Evolutionary conservation across 92 coral and sea anemone species (phyloP).

Genomic region (Parazoanthus darwini): DNA sequence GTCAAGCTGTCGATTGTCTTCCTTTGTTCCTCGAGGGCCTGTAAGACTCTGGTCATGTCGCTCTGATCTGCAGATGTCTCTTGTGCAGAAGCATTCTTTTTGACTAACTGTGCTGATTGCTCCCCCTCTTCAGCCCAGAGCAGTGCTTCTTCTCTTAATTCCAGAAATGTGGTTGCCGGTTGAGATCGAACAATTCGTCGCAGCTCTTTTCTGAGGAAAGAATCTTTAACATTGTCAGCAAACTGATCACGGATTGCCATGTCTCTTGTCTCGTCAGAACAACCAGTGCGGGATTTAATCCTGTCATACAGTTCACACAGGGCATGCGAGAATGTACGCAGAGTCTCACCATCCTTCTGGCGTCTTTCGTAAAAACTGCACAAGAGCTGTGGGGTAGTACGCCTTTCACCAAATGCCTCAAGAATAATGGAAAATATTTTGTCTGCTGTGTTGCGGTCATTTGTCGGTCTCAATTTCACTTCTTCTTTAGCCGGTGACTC

Average conservation of each 20-base stretch:
- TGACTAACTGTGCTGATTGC: slow-evolving; percentile 12
- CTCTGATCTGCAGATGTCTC: slow-evolving; percentile 17
- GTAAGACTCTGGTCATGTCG: slow-evolving; percentile 38
- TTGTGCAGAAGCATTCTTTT: slow-evolving; percentile 9
- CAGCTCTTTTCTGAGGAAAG: slow-evolving; percentile 45
- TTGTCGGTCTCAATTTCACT: slow-evolving; percentile 34
- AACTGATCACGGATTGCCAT: slow-evolving; percentile 54
- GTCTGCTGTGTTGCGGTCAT: slow-evolving; percentile 38
- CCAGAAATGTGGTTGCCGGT: slow-evolving; percentile 30
- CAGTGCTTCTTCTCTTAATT: slow-evolving; percentile 54
- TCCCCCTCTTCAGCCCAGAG: slow-evolving; percentile 53
- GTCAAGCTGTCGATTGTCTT: slow-evolving; percentile 43
- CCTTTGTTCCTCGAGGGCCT: slow-evolving; percentile 48
- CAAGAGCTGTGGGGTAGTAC: slow-evolving; percentile 33
- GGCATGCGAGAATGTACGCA: slow-evolving; percentile 38
- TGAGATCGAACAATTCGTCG: slow-evolving; percentile 23
- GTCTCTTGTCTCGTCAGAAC: slow-evolving; percentile 10
- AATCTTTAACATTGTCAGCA: slow-evolving; percentile 56
- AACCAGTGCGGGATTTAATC: neutral
- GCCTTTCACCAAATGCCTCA: slow-evolving; percentile 47
- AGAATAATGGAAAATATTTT: slow-evolving; percentile 30
- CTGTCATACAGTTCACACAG: slow-evolving; percentile 12
- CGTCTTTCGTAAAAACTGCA: slow-evolving; percentile 33
- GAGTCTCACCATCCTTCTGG: slow-evolving; percentile 41
- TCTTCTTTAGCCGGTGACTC: slow-evolving; percentile 38